These are phyloP conservation scores for Ectropis grisescens DNA, from an alignment of 1,140 invertebrate genomes.

Conservation along the genomic window DNA sequence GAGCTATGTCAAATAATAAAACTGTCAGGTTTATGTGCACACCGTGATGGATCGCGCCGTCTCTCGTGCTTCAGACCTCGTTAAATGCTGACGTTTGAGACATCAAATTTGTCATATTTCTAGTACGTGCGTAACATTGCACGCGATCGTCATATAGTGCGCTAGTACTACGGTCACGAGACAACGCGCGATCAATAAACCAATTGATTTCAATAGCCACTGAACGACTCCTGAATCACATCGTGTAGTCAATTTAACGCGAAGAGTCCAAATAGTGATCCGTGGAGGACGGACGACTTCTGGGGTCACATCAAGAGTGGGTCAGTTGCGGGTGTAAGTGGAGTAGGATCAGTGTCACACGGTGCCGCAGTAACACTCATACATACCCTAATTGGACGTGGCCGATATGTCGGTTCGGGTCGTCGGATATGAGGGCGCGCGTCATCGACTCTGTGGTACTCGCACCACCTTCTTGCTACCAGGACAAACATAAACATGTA, in stretches of 20 bases:
- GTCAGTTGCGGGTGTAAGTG: neutral
- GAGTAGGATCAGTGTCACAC: constrained; percentile 29
- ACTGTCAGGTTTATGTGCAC: constrained; percentile 40
- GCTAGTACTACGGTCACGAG: no score
- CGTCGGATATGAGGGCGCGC: constrained; percentile 90
- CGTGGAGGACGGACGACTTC: no score
- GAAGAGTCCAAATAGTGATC: no score
- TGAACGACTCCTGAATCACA: no score
- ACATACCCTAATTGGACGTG: constrained; percentile 94
- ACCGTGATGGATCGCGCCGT: constrained; percentile 34
- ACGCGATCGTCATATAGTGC: no score
- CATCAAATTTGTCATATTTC: no score
- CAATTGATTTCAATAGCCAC: no score
- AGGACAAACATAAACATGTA: constrained; percentile 72
- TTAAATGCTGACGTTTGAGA: no score
- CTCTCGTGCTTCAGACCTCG: constrained; percentile 1
- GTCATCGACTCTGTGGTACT: constrained; percentile 93
- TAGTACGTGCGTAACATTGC: no score
- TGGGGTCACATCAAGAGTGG: constrained; percentile 1
- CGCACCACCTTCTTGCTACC: constrained; percentile 89
- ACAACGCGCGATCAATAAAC: no score
- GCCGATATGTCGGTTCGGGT: constrained; percentile 87
- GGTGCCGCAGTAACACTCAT: constrained; percentile 65
- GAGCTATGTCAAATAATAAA: constrained; percentile 49
- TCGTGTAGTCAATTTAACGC: no score